Percentiles rank a stretch among this genome's conserved stretches.
Conservation (phyloP, 2,113 vertebrate species). For the Dissostichus mawsoni region DNA sequence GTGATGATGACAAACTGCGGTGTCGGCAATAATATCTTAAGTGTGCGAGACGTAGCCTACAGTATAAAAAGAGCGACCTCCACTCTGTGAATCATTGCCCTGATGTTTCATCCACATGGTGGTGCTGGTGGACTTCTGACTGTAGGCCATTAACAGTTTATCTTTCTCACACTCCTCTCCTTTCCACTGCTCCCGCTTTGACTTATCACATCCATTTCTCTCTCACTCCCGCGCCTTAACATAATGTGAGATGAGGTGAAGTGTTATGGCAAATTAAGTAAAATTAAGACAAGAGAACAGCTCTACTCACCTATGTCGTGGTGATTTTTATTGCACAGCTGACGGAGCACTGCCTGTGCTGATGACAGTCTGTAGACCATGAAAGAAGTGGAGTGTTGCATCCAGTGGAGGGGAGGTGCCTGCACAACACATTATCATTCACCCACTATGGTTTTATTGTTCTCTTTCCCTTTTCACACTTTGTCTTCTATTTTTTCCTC, state of each 20-base stretch:
- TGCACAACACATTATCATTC: constrained; percentile 71
- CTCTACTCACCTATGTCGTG: constrained; percentile 87
- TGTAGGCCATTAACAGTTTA: constrained; percentile 26
- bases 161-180: constrained; percentile 56
- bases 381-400: constrained; percentile 73
- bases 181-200: constrained; percentile 58
- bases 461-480: constrained; percentile 67
- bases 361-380: constrained; percentile 73
- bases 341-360: constrained; percentile 67
- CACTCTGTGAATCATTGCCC: neutral
- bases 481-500: constrained; percentile 59
- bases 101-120: constrained; percentile 81
- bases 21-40: constrained; percentile 6
- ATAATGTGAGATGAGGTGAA: constrained; percentile 74
- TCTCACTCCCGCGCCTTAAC: constrained; percentile 47
- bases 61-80: constrained; percentile 5
- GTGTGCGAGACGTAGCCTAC: neutral
- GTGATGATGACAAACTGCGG: neutral
- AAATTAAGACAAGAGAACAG: constrained; percentile 86
- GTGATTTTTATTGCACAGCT: constrained; percentile 81
- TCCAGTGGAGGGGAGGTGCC: constrained; percentile 73
- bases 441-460: constrained; percentile 70
- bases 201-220: constrained; percentile 65
- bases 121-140: constrained; percentile 87
- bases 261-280: constrained; percentile 86